Evolutionary conservation across 2,113 vertebrate genomes (phyloP).

Genomic region (Spizaetus ornatus): DNA sequence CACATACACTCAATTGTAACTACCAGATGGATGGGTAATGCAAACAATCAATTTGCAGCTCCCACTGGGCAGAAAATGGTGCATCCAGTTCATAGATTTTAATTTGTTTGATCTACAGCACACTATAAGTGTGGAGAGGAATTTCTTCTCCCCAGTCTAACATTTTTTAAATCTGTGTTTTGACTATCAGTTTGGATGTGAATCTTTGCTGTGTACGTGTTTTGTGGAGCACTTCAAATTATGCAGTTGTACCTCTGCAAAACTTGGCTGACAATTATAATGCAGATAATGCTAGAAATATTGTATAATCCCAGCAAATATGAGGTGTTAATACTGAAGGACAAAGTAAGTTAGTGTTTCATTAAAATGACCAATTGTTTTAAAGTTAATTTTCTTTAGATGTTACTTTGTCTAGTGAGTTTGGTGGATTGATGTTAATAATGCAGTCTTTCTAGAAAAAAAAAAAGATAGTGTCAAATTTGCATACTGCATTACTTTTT

Average conservation of each 20-base stretch:
- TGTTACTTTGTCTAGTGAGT: background rate
- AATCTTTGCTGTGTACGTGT: rapidly evolving
- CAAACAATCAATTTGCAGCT: background rate
- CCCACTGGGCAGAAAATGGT: background rate
- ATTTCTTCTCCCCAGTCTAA: background rate
- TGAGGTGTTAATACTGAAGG: background rate
- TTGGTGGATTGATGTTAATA: background rate
- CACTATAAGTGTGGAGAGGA: background rate
- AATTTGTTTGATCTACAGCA: background rate
- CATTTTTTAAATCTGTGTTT: rapidly evolving
- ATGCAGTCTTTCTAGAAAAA: background rate
- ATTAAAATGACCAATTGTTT: background rate
- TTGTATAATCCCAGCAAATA: background rate
- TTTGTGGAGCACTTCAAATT: background rate
- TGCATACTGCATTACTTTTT: background rate
- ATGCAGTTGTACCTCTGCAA: background rate
- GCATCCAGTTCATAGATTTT: background rate
- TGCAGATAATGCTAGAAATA: background rate
- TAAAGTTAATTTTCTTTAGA: background rate
- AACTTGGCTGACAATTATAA: background rate
- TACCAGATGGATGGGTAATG: background rate
- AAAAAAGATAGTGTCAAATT: background rate
- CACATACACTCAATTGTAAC: background rate
- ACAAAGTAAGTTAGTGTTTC: background rate
- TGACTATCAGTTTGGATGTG: background rate